Evolutionary conservation across 1,140 invertebrate genomes (phyloP), one percentile per base, ranked within the genome.

Genomic region (Camponotus vicinus): DNA sequence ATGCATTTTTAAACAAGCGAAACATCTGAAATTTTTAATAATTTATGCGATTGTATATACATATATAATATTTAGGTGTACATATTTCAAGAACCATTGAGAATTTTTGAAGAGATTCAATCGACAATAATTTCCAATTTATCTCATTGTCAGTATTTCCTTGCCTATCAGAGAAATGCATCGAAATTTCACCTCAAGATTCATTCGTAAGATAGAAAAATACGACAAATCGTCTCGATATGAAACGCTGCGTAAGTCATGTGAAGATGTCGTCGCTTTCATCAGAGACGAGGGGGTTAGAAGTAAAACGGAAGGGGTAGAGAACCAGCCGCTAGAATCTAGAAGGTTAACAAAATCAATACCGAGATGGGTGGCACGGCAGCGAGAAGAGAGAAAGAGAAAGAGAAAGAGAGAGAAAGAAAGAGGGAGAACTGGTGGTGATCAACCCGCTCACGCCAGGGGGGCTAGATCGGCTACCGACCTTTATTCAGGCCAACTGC

Each of bases 261-360:
- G 49, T 80, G 63, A 63, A 77, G 78, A 86, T 87, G 69, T 87
- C 57, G 89, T 83, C 57, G 88, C 45, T 13, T 55, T 45, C 49
- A 18, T 52, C 73, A 75, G 70, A 69, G 45, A 45, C 52, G 69
- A 83, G 27, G 69, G 55, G 80, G 8, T 66, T 34, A 27, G 52
- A 9, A 32, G 67, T 64, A 59, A 45, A 84, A 67, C 42, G 18
- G 78, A 55, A 85, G 83, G 70, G 77, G 70, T 59, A 84, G 86
- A 63, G 34, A 75, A 66, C 78, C 86, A 73, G 70, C 79, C 86
- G 76, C 77, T 88, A 91, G 83, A 90, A 89, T 90, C 87, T 86
- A 93, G 92, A 93, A 93, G 93, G 93, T 93, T 93, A 93, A 93
- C 86, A 93, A 93, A 93, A 93, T 93, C 93, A 93, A 93, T 93